Percentiles rank a stretch among this genome's conserved stretches.
Evolutionary conservation across 2,113 vertebrate species (phyloP).

Genomic region (Pimephales promelas): DNA sequence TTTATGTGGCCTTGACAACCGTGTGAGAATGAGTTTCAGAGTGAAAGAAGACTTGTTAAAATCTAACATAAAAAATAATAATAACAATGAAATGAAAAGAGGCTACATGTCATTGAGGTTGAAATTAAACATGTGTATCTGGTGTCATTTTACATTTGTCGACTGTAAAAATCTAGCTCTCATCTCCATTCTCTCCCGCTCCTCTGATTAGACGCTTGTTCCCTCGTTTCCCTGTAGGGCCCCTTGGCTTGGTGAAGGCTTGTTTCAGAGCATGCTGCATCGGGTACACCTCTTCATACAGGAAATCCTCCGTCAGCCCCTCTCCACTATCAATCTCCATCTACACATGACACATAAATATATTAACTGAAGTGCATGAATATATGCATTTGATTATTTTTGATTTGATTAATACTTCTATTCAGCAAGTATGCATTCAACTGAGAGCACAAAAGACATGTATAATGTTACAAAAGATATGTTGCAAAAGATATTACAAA

Average conservation of each 20-base stretch:
- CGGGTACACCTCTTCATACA: conserved; percentile 96
- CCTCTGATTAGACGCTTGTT: conserved; percentile 94
- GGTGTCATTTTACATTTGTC: conserved; percentile 4
- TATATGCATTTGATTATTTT: neutral
- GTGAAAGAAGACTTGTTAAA: conserved; percentile 6
- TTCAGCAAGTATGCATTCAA: neutral
- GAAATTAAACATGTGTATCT: neutral
- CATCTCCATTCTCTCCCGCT: conserved; percentile 87
- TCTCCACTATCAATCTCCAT: conserved; percentile 94
- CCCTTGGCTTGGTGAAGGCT: conserved; percentile 94
- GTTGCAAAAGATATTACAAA: neutral
- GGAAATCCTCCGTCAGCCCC: conserved; percentile 89
- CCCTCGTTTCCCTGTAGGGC: conserved; percentile 92
- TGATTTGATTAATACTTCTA: neutral
- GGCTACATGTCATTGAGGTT: neutral
- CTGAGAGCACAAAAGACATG: neutral
- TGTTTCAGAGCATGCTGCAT: conserved; percentile 95
- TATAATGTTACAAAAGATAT: neutral
- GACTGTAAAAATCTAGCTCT: conserved; percentile 77
- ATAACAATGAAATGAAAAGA: neutral
- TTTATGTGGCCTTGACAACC: conserved; percentile 31
- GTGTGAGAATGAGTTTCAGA: neutral
- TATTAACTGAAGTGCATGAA: neutral
- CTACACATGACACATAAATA: conserved; percentile 67
- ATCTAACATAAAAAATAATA: conserved; percentile 23